phyloP scores from a whole-genome alignment of 2,888 invertebrate species.

The Apodemia hepburni region DNA sequence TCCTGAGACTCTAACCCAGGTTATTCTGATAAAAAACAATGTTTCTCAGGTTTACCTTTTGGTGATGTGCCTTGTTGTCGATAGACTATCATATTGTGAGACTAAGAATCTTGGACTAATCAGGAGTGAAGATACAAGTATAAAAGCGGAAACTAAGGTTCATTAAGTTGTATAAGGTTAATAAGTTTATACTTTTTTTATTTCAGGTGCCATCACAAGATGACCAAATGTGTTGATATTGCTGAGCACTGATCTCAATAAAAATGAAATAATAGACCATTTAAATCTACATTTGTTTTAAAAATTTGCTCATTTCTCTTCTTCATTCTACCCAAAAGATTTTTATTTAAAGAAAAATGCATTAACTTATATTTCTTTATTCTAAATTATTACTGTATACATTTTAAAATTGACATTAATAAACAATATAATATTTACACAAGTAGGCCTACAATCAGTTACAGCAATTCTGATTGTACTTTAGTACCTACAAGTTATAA shows the following conservation, averaged over 20 bases:
- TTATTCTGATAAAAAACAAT: too few species aligned
- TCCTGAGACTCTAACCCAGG: too few species aligned
- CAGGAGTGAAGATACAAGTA: too few species aligned
- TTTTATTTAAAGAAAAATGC: too few species aligned
- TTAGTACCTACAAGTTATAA: neutral
- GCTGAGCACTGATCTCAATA: slow-evolving; percentile 18
- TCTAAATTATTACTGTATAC: neutral
- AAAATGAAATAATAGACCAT: slow-evolving; percentile 19
- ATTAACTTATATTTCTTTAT: too few species aligned
- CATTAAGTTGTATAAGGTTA: too few species aligned
- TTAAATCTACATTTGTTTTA: neutral
- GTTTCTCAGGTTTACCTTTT: too few species aligned
- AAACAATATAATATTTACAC: neutral
- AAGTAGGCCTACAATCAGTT: neutral
- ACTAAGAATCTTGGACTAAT: too few species aligned
- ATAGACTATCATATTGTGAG: too few species aligned
- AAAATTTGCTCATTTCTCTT: neutral
- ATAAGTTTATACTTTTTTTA: slow-evolving; percentile 23
- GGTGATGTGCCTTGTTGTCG: too few species aligned
- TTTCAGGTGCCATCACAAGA: slow-evolving; percentile 74
- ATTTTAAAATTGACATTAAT: neutral
- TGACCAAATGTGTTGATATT: slow-evolving; percentile 72
- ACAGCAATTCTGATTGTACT: neutral
- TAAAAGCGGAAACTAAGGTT: too few species aligned
- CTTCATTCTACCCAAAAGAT: neutral